phyloP scores from a whole-genome alignment of 2,797 vertebrate species.

The Chrysocyon brachyurus region DNA sequence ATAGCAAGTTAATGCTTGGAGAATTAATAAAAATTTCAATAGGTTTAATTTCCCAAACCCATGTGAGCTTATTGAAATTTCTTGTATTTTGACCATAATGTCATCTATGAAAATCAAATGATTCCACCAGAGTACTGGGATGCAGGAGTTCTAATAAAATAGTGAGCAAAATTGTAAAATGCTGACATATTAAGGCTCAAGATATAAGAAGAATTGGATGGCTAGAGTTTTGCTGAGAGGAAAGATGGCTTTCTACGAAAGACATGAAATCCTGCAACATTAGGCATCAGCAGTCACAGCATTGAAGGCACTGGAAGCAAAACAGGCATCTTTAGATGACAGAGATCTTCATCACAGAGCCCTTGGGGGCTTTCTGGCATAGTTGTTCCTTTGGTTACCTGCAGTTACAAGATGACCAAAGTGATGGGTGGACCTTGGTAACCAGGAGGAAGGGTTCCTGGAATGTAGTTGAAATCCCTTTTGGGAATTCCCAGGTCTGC shows the following conservation, averaged over 20 bases:
- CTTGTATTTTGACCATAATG: not conserved
- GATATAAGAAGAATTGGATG: not conserved
- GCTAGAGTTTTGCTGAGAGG: not conserved
- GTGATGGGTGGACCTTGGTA: not conserved
- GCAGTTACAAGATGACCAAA: not conserved
- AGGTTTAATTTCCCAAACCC: not conserved
- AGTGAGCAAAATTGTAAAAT: not conserved
- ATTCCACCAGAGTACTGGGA: not conserved
- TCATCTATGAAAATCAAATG: conserved; percentile 31
- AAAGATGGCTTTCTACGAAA: not conserved
- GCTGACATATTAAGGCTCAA: not conserved
- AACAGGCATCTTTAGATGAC: not conserved
- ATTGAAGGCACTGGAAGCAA: not conserved
- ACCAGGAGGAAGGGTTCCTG: not conserved
- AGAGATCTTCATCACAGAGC: not conserved
- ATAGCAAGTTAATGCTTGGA: not conserved
- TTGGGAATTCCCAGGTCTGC: not conserved
- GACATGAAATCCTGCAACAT: not conserved
- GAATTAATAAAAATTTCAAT: conserved; percentile 13
- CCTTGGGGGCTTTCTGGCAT: not conserved
- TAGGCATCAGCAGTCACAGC: not conserved
- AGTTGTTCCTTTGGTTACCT: not conserved
- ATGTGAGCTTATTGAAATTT: not conserved
- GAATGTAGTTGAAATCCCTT: not conserved
- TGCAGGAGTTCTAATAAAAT: not conserved